These are phyloP conservation scores for Sinohyriopsis cumingii DNA, from an alignment of 2,888 invertebrate species.

Conservation along the genomic window DNA sequence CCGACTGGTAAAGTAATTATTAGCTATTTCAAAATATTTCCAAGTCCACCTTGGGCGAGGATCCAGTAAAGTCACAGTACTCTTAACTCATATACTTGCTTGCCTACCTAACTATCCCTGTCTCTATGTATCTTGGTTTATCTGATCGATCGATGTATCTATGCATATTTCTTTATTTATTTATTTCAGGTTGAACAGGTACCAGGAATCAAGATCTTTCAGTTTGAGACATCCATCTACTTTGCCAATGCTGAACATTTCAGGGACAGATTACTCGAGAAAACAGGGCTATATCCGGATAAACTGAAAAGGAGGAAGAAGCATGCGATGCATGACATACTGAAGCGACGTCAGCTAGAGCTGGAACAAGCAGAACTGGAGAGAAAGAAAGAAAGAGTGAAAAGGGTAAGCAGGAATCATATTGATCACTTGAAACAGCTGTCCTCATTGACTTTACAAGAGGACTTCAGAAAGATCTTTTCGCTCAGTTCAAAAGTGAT, in stretches of 20 bases:
- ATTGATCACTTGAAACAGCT: no score
- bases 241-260: slow-evolving; percentile 74
- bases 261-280: slow-evolving; percentile 64
- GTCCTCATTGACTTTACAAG: no score
- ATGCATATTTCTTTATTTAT: neutral
- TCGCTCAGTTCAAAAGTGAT: no score
- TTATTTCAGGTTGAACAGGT: slow-evolving; percentile 61
- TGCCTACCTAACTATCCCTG: no score
- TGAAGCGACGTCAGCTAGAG: slow-evolving; percentile 38
- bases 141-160: no score
- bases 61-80: no score
- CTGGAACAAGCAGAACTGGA: slow-evolving; percentile 37
- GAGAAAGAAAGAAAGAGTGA: slow-evolving; percentile 23
- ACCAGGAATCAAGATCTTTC: slow-evolving; percentile 73
- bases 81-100: no score
- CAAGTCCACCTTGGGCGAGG: no score
- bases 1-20: no score
- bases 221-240: slow-evolving; percentile 73
- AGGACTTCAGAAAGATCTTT: no score
- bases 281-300: slow-evolving; percentile 59
- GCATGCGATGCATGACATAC: slow-evolving; percentile 40
- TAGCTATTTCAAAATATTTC: no score
- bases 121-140: no score
- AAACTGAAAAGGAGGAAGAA: slow-evolving; percentile 52
- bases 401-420: slow-evolving; percentile 6